phyloP scores from a whole-genome alignment of 2,888 invertebrate genomes.

The Geophilus truncorum region DNA sequence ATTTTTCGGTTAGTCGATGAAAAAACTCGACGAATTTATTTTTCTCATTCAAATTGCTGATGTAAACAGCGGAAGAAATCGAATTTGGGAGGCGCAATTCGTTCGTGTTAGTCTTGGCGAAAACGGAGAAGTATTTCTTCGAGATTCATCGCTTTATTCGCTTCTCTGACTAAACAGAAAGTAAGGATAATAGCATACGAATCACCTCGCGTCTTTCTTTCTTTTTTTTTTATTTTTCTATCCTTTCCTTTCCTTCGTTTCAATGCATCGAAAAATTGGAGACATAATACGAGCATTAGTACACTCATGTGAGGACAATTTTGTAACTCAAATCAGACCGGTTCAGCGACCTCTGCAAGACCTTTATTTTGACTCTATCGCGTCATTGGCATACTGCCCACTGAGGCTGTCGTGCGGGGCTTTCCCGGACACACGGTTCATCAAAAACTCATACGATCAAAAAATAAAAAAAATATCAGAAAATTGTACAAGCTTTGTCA shows the following conservation, averaged over 20 bases:
- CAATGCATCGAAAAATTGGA: background rate
- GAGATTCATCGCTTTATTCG: background rate
- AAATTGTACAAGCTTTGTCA: too few relatives aligned
- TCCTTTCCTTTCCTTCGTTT: background rate
- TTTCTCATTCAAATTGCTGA: background rate
- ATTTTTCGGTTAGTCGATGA: background rate
- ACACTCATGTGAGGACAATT: background rate
- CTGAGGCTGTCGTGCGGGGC: background rate
- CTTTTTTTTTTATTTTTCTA: too few relatives aligned
- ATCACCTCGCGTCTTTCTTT: background rate
- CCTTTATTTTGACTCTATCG: background rate
- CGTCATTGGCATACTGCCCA: slow-evolving; percentile 1
- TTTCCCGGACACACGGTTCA: background rate
- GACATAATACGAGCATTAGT: background rate
- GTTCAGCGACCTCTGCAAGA: background rate
- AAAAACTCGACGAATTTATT: background rate
- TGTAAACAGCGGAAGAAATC: slow-evolving; percentile 12
- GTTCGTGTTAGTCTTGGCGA: background rate
- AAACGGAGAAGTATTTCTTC: background rate
- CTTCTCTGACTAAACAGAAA: background rate
- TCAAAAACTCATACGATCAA: background rate
- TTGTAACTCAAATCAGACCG: background rate
- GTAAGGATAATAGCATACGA: background rate
- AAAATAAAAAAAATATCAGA: background rate
- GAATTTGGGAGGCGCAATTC: background rate